Conservation (phyloP, 2,113 vertebrate genomes). For the Macquaria ambigua region DNA sequence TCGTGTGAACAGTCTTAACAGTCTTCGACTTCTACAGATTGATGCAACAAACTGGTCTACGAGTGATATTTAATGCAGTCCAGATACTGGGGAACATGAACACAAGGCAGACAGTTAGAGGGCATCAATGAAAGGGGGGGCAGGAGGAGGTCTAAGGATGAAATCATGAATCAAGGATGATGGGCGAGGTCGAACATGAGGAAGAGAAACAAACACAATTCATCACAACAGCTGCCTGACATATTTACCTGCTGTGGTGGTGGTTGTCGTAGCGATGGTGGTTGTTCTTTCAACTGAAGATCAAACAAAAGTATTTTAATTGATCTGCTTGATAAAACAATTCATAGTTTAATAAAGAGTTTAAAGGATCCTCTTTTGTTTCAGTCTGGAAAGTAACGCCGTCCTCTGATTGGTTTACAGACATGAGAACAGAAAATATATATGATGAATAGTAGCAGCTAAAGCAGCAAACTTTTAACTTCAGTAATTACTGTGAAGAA, state of each 20-base stretch:
- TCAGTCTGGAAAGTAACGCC: background rate
- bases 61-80: background rate
- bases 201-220: background rate
- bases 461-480: background rate
- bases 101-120: background rate
- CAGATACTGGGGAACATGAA: background rate
- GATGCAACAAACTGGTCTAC: background rate
- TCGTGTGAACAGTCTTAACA: no score
- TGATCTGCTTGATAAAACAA: background rate
- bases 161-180: background rate
- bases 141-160: background rate
- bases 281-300: conserved; percentile 85
- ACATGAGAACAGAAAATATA: background rate
- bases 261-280: conserved; percentile 73
- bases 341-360: no score
- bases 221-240: rapidly evolving
- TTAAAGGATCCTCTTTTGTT: background rate
- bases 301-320: background rate
- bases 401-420: background rate
- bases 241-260: conserved; percentile 86
- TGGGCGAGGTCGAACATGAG: background rate
- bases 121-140: background rate
- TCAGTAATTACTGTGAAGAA: background rate
- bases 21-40: no score
- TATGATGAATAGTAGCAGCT: background rate